Evolutionary conservation across 2,797 vertebrate species (phyloP).

Genomic region (Halcyon badia): DNA sequence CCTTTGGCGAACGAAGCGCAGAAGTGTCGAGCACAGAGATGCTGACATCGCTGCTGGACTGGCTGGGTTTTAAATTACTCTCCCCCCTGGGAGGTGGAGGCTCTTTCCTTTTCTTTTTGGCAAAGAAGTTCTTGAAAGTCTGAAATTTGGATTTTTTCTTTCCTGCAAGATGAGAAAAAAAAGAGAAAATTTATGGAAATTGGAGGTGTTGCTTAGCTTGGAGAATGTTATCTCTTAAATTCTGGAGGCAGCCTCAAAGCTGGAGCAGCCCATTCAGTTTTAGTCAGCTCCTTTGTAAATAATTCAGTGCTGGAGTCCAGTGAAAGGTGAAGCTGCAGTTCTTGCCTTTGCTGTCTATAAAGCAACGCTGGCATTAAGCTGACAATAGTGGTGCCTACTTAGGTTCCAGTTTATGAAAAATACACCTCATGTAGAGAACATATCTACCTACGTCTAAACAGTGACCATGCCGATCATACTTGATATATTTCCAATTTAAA

Average conservation of each 20-base stretch:
- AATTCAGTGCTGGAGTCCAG: slow-evolving; percentile 35
- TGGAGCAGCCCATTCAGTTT: slow-evolving; percentile 14
- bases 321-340: slow-evolving; percentile 50
- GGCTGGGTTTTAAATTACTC: slow-evolving; percentile 81
- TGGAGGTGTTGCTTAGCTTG: not conserved
- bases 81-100: slow-evolving; percentile 59
- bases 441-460: not conserved
- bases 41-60: slow-evolving; percentile 86
- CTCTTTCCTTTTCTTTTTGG: slow-evolving; percentile 92
- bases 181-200: not conserved
- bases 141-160: slow-evolving; percentile 96
- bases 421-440: not conserved
- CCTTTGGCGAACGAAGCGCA: slow-evolving; percentile 77
- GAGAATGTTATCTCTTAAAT: not conserved
- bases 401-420: slow-evolving; percentile 18
- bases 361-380: not conserved
- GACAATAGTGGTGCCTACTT: not conserved
- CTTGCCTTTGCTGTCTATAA: not conserved
- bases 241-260: not conserved
- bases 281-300: slow-evolving; percentile 30
- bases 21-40: slow-evolving; percentile 69
- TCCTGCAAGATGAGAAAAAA: slow-evolving; percentile 77
- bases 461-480: not conserved
- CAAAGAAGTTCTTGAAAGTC: slow-evolving; percentile 91
- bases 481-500: not conserved